A percentile compares a stretch with the other conserved stretches of the same genome.
Evolutionary conservation across 1,140 invertebrate genomes (phyloP).

Genomic region (Drosophila nebulosa): DNA sequence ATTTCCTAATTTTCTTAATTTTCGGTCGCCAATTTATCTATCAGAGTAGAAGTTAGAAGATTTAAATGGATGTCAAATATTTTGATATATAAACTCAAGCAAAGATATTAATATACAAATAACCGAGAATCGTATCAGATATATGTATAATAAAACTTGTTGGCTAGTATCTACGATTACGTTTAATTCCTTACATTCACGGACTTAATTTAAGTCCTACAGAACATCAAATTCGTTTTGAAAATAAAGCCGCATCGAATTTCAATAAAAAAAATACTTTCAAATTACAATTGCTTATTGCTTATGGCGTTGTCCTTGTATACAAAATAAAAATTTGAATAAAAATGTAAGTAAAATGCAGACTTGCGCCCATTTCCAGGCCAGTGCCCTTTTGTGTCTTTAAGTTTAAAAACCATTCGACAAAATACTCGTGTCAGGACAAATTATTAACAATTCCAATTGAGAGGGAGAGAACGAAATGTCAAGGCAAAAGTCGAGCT

Average conservation of each 20-base stretch:
- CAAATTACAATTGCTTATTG: constrained; percentile 10
- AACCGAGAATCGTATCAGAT: no score
- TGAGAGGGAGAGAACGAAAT: constrained; percentile 13
- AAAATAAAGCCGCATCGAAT: constrained; percentile 28
- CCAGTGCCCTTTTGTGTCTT: constrained; percentile 15
- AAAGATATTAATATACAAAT: no score
- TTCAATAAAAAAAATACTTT: constrained; percentile 36
- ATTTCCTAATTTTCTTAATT: no score
- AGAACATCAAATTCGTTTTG: neutral
- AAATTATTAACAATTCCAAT: constrained; percentile 75
- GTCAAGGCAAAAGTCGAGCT: constrained; percentile 11
- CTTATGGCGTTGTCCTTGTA: constrained; percentile 15
- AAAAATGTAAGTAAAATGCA: constrained; percentile 73
- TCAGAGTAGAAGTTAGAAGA: no score
- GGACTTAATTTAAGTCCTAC: no score
- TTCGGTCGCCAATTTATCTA: no score
- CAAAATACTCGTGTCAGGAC: constrained; percentile 47
- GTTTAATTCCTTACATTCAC: no score
- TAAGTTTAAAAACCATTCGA: constrained; percentile 5
- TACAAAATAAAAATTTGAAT: constrained; percentile 68
- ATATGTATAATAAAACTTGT: no score
- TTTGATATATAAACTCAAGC: no score
- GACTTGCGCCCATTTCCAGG: constrained; percentile 50
- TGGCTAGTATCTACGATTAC: no score
- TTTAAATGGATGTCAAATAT: no score